Conservation (phyloP, 2,888 invertebrate genomes). For the Tenthredo notha region DNA sequence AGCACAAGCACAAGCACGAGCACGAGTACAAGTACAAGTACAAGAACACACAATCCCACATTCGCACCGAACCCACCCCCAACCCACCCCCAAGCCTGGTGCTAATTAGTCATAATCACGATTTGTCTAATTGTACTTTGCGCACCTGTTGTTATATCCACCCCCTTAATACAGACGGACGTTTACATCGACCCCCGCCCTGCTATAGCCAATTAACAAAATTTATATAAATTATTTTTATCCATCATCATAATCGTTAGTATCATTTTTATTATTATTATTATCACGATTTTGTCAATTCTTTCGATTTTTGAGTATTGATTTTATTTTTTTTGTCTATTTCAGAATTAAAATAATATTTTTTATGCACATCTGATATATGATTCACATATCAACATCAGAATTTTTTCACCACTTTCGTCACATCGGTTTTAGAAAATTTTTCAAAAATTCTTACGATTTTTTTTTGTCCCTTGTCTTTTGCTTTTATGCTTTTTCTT, state of each 20-base stretch:
- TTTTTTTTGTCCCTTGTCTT: too few species aligned
- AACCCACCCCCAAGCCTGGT: neutral
- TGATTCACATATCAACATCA: neutral
- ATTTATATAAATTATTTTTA: neutral
- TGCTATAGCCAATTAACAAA: neutral
- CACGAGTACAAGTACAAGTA: neutral
- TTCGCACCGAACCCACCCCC: neutral
- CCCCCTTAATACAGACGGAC: neutral
- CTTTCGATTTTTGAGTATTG: neutral
- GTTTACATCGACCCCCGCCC: neutral
- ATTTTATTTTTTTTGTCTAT: neutral
- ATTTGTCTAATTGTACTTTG: conserved; percentile 5
- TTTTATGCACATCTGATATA: neutral
- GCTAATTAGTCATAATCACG: conserved; percentile 27
- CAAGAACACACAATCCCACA: neutral
- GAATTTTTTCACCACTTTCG: neutral
- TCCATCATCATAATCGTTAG: neutral
- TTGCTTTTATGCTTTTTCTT: too few species aligned
- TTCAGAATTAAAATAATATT: neutral
- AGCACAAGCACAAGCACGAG: too few species aligned
- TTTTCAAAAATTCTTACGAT: too few species aligned
- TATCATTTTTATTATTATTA: neutral
- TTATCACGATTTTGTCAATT: neutral
- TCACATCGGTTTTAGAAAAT: neutral
- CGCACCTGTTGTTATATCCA: conserved; percentile 18